Base-by-base conservation (phyloP, 1,140 invertebrate species). In the Scaptomyza graminum region DNA sequence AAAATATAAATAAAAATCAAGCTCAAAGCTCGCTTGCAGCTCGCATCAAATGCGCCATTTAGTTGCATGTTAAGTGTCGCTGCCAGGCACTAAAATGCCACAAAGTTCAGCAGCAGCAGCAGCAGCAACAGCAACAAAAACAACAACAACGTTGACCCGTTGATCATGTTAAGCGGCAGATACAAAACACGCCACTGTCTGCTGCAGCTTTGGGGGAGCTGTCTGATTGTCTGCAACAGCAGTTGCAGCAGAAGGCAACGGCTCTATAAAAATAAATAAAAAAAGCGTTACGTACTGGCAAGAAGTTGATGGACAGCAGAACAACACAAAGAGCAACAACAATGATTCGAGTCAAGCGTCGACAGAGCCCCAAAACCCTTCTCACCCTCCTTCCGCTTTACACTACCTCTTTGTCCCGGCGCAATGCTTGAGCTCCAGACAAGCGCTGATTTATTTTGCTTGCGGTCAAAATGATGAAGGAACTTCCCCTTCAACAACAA, bases 391-490 rank as follows among this genome's bases (percentile, higher is more conserved):
- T 57, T 18, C 46, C 3, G 13, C 39, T 31, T 7, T n/a, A 2
- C 11, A 1, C 41, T 56, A n/a, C 43, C 15, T 47, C 46, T 47
- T 28, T 47, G 13, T 47, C 6, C 63, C 62, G 54, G 76, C 28
- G 28, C 72, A 57, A 52, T 62, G 64, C 25, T 34, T 43, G 46
- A 74, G 61, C 52, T 61, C 8, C 74, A 80, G 82, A 87, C 82
- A 87, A 87, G 82, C 82, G 78, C 78, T 87, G 82, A 87, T 87
- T 87, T 87, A 87, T 87, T 79, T 87, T 59, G 82, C 82, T 77
- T 79, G 80, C 76, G 78, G 77, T 80, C 67, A 72, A 75, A 80
- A 90, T 89, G 79, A 84, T 77, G 69, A 74, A 79, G 80, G 84
- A 76, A 75, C 84, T 79, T 64, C 51, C 51, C n/a, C 37, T 37